Conservation (phyloP, 2,113 vertebrate species). For the Pterocles gutturalis region DNA sequence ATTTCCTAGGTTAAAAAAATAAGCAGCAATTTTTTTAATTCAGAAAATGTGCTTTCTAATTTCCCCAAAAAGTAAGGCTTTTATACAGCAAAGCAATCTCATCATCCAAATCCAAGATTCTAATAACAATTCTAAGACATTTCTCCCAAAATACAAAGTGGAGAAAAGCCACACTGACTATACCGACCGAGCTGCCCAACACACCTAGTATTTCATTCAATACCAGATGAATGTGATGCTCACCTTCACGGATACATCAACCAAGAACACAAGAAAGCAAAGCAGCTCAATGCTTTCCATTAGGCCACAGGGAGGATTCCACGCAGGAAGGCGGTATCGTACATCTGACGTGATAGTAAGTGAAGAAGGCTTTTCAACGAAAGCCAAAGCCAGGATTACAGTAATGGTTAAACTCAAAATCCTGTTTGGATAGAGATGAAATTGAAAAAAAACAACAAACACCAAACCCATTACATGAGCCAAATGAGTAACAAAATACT, state of each 20-base stretch:
- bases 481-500: background rate
- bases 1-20: background rate
- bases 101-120: background rate
- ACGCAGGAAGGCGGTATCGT: constrained; percentile 75
- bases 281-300: constrained; percentile 86
- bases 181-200: background rate
- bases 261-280: constrained; percentile 84
- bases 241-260: constrained; percentile 89
- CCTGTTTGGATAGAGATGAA: constrained; percentile 61
- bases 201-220: fast-evolving
- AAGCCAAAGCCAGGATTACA: constrained; percentile 86
- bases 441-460: background rate
- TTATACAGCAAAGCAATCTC: background rate
- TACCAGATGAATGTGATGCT: fast-evolving
- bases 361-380: constrained; percentile 90
- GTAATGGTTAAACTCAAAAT: constrained; percentile 83
- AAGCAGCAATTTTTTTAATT: background rate
- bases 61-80: background rate
- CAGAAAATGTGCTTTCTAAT: background rate
- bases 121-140: background rate
- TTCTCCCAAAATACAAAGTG: background rate
- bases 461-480: background rate
- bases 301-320: constrained; percentile 89
- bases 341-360: constrained; percentile 85
- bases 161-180: background rate